A percentile compares a stretch with the other conserved stretches of the same genome.
Evolutionary conservation across 2,113 vertebrate genomes (phyloP).

Genomic region (Orycteropus afer): DNA sequence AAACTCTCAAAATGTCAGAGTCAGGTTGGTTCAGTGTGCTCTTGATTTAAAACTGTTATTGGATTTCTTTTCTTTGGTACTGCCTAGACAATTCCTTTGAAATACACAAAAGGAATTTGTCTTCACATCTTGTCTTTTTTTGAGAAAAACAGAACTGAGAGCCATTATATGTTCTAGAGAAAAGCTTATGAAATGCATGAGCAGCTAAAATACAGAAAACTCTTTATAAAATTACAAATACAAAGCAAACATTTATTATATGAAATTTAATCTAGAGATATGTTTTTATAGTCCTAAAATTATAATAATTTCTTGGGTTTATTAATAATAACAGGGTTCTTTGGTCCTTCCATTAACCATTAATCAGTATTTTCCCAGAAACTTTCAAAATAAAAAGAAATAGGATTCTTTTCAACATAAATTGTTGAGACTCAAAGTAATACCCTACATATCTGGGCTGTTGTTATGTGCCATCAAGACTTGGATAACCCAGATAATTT

Average conservation of each 20-base stretch:
- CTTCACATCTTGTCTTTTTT: background rate
- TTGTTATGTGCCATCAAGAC: background rate
- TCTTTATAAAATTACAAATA: background rate
- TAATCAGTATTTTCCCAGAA: background rate
- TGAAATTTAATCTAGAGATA: background rate
- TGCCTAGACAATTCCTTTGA: background rate
- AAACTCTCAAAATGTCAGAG: constrained; percentile 25
- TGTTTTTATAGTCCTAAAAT: background rate
- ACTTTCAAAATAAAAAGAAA: background rate
- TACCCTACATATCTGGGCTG: background rate
- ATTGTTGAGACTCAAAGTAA: background rate
- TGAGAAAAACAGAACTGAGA: background rate
- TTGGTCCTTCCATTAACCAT: background rate
- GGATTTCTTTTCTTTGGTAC: background rate
- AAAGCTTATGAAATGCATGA: background rate
- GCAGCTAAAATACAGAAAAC: background rate
- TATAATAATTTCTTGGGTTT: background rate
- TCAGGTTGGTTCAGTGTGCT: background rate
- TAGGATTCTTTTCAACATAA: background rate
- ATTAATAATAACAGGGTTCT: background rate
- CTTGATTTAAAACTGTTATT: background rate
- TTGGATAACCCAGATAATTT: background rate
- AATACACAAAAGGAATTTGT: background rate
- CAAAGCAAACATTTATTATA: background rate
- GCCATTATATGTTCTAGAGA: background rate